phyloP scores from a whole-genome alignment of 2,797 vertebrate genomes.

The Buceros bicornis region DNA sequence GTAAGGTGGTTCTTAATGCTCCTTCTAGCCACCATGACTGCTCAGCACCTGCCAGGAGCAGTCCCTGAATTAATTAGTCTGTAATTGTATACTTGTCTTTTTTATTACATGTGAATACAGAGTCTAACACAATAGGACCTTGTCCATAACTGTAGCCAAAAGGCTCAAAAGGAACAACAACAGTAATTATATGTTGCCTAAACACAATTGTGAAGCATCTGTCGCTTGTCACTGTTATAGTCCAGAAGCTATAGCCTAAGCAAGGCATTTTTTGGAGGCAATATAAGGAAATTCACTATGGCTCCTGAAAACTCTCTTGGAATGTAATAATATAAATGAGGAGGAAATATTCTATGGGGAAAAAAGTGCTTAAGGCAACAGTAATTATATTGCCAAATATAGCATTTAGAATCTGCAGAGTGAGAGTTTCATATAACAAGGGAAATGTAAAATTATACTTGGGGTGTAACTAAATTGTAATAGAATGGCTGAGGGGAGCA shows the following conservation, averaged over 20 bases:
- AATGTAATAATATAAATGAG: constrained; percentile 59
- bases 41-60: not conserved
- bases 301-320: constrained; percentile 53
- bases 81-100: not conserved
- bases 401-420: constrained; percentile 50
- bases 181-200: constrained; percentile 17
- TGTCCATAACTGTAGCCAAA: not conserved
- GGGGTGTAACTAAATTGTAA: constrained; percentile 45
- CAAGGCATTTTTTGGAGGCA: not conserved
- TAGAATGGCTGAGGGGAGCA: not conserved
- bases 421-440: constrained; percentile 45
- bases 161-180: not conserved
- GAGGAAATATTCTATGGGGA: constrained; percentile 49
- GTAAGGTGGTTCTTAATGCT: not conserved
- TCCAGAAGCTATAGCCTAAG: constrained; percentile 21
- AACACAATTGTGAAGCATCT: constrained; percentile 48
- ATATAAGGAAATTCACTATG: constrained; percentile 9
- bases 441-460: constrained; percentile 57
- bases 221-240: not conserved
- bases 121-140: not conserved
- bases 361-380: constrained; percentile 65
- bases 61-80: constrained; percentile 14
- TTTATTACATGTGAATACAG: not conserved
- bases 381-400: constrained; percentile 74
- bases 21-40: not conserved